These are phyloP conservation scores for Ciconia nigra DNA, from an alignment of 2,797 vertebrate genomes.

Conservation along the genomic window DNA sequence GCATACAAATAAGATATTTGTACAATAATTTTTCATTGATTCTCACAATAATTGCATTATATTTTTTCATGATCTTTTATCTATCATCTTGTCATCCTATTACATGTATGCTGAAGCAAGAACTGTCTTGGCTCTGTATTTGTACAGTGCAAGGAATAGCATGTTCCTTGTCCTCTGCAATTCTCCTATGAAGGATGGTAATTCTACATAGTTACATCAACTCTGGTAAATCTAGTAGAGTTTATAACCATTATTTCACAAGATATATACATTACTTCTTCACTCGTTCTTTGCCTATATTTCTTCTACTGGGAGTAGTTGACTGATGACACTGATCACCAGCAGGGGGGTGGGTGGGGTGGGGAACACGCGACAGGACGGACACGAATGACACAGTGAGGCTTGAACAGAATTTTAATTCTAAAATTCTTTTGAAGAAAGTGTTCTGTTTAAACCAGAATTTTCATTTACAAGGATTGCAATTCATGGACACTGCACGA, in stretches of 20 bases:
- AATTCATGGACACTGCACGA: not conserved
- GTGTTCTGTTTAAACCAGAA: not conserved
- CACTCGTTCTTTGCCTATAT: not conserved
- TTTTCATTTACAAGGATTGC: not conserved
- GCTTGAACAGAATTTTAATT: not conserved
- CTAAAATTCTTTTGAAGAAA: not conserved
- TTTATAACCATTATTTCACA: not conserved
- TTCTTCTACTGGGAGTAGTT: not conserved
- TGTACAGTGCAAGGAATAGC: not conserved
- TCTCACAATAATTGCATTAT: not conserved
- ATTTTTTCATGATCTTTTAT: not conserved
- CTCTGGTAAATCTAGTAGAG: not conserved
- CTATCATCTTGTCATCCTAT: not conserved
- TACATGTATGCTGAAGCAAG: not conserved
- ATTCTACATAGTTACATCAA: not conserved
- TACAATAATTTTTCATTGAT: not conserved
- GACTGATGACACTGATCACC: not conserved
- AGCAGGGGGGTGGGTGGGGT: not conserved
- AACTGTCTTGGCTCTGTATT: not conserved
- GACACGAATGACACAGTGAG: rapidly evolving
- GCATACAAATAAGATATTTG: not conserved
- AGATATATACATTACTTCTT: not conserved
- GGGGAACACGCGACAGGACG: not conserved
- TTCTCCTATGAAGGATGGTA: not conserved
- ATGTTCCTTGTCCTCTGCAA: not conserved